Evolutionary conservation across 2,888 invertebrate genomes (phyloP).

Genomic region (Campoplex nolae): DNA sequence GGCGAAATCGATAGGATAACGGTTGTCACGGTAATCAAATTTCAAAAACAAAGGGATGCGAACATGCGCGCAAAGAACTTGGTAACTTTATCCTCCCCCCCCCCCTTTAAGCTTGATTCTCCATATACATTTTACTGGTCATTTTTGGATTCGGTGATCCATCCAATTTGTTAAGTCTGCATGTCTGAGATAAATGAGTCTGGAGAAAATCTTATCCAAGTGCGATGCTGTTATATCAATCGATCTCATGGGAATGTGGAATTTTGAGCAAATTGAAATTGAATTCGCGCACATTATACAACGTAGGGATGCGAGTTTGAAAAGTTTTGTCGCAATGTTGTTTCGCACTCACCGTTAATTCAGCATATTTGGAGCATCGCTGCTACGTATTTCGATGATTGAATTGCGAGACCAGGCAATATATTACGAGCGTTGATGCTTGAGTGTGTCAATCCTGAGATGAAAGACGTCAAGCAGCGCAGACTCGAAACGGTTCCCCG

Average conservation of each 20-base stretch:
- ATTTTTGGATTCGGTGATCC: background rate
- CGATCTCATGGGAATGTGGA: background rate
- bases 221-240: background rate
- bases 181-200: background rate
- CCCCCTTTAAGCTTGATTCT: too few species aligned
- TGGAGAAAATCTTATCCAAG: background rate
- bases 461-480: slow-evolving; percentile 1
- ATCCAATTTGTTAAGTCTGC: background rate
- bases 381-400: background rate
- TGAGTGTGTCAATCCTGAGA: background rate
- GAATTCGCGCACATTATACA: background rate
- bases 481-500: background rate
- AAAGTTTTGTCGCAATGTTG: background rate
- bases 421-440: background rate
- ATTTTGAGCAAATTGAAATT: background rate
- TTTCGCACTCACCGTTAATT: background rate
- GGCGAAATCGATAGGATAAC: slow-evolving; percentile 22
- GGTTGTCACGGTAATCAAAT: slow-evolving; percentile 51
- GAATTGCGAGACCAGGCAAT: background rate
- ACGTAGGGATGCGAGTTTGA: background rate
- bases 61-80: slow-evolving; percentile 35
- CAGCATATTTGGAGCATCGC: background rate
- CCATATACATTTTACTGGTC: too few species aligned
- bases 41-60: slow-evolving; percentile 41
- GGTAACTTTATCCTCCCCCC: background rate